phyloP scores from a whole-genome alignment of 2,797 vertebrate species.

The Bryconaethiops microstoma region DNA sequence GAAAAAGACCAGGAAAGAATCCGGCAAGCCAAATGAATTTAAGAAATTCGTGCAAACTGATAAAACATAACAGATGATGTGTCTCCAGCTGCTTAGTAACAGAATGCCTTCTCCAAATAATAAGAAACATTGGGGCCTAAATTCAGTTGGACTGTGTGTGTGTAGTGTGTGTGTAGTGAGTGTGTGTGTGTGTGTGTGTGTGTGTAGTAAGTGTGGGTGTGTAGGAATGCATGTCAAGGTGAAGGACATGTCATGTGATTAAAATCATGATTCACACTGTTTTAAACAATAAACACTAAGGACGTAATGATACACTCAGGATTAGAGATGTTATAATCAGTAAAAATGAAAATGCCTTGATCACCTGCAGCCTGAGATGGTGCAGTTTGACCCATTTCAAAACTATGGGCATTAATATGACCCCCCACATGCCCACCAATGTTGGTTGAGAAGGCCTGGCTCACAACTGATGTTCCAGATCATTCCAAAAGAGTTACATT shows the following conservation, averaged over 20 bases:
- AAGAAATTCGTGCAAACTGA: slow-evolving; percentile 31
- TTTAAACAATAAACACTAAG: no score
- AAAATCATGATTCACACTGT: background rate
- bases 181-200: slow-evolving; percentile 15
- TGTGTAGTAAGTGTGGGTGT: no score
- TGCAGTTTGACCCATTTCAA: no score
- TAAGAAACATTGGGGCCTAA: slow-evolving; percentile 16
- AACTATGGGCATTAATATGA: no score
- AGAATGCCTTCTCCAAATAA: slow-evolving; percentile 34
- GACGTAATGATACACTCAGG: no score
- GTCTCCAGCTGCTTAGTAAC: slow-evolving; percentile 37
- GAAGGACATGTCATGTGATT: background rate
- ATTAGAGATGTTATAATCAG: no score
- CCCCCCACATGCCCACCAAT: no score
- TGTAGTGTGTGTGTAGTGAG: background rate
- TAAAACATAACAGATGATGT: slow-evolving; percentile 13
- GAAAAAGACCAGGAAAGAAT: slow-evolving; percentile 10
- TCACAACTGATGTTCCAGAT: no score
- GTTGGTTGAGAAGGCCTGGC: no score
- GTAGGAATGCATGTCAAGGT: background rate
- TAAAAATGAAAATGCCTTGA: no score
- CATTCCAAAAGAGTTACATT: no score
- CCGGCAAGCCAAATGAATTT: slow-evolving; percentile 31
- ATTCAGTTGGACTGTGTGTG: slow-evolving; percentile 2
- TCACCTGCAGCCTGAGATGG: no score